These are phyloP conservation scores for Pseudopleuronectes americanus DNA, from an alignment of 2,797 vertebrate genomes.

Conservation along the genomic window DNA sequence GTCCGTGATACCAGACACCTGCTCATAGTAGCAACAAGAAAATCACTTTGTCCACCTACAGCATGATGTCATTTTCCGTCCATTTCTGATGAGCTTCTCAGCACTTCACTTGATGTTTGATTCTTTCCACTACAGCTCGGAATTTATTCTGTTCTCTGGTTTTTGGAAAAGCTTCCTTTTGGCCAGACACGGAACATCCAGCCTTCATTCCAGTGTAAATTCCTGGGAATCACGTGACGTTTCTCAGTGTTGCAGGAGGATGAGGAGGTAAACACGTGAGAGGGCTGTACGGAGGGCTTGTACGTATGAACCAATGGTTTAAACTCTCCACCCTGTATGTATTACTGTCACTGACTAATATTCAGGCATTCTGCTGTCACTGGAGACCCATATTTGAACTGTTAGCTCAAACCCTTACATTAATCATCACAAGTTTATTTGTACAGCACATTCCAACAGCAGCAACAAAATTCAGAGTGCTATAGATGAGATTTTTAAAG, in stretches of 20 bases:
- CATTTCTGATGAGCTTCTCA: constrained; percentile 49
- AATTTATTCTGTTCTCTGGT: constrained; percentile 52
- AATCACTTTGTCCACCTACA: constrained; percentile 25
- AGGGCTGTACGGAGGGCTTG: constrained; percentile 17
- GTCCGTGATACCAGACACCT: constrained; percentile 34
- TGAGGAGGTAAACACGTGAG: constrained; percentile 42
- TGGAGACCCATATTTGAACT: background rate
- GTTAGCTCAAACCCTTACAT: too few species aligned
- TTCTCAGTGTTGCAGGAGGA: constrained; percentile 16
- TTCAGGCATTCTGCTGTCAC: constrained; percentile 3
- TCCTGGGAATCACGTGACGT: constrained; percentile 52
- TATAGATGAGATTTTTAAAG: too few species aligned
- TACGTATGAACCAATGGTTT: background rate
- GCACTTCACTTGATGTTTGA: constrained; percentile 48
- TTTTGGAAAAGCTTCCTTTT: constrained; percentile 55
- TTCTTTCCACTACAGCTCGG: constrained; percentile 72
- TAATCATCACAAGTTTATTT: too few species aligned
- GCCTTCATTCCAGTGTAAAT: constrained; percentile 71
- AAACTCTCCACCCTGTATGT: background rate
- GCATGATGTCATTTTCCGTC: constrained; percentile 53
- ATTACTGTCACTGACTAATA: background rate
- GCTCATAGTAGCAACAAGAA: constrained; percentile 44
- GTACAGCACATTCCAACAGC: too few species aligned
- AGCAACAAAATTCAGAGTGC: too few species aligned
- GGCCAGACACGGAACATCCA: constrained; percentile 66